A percentile compares a stretch with the other conserved stretches of the same genome.
Evolutionary conservation across 2,888 invertebrate species (phyloP).

Genomic region (Drosophila maculinotata): DNA sequence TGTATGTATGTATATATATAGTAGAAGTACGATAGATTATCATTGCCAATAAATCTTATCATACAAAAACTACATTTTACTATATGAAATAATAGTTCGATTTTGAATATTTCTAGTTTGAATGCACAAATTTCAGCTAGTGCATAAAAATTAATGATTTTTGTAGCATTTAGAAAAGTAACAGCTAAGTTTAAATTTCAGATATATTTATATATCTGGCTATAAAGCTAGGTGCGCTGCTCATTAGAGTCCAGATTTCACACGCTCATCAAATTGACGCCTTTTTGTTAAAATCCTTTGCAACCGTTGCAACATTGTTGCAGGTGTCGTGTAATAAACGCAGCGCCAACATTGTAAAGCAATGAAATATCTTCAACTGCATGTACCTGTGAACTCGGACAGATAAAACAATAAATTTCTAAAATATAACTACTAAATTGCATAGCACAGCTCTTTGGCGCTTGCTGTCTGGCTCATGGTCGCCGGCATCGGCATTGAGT

Average conservation of each 20-base stretch:
- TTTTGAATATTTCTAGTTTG: no score
- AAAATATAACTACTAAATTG: slow-evolving; percentile 62
- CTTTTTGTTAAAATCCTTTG: slow-evolving; percentile 19
- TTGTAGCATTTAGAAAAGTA: background rate
- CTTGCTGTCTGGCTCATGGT: background rate
- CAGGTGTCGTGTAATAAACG: slow-evolving; percentile 35
- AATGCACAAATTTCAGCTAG: no score
- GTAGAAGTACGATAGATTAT: no score
- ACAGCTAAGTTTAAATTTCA: background rate
- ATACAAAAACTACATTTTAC: no score
- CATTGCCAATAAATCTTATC: no score
- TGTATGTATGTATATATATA: no score
- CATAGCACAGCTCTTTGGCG: slow-evolving; percentile 29
- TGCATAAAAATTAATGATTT: no score
- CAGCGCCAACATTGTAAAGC: slow-evolving; percentile 50
- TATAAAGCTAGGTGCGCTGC: slow-evolving; percentile 1
- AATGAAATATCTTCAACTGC: slow-evolving; percentile 41
- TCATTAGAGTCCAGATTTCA: slow-evolving; percentile 46
- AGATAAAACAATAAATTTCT: slow-evolving; percentile 73
- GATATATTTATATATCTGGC: background rate
- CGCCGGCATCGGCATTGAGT: slow-evolving; percentile 8
- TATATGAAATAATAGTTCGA: no score
- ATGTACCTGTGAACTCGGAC: slow-evolving; percentile 56
- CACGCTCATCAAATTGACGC: slow-evolving; percentile 61
- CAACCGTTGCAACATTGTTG: slow-evolving; percentile 20